A percentile compares a stretch with the other conserved stretches of the same genome.
Evolutionary conservation across 2,888 invertebrate species (phyloP).

Genomic region (Vesta saturnalis): DNA sequence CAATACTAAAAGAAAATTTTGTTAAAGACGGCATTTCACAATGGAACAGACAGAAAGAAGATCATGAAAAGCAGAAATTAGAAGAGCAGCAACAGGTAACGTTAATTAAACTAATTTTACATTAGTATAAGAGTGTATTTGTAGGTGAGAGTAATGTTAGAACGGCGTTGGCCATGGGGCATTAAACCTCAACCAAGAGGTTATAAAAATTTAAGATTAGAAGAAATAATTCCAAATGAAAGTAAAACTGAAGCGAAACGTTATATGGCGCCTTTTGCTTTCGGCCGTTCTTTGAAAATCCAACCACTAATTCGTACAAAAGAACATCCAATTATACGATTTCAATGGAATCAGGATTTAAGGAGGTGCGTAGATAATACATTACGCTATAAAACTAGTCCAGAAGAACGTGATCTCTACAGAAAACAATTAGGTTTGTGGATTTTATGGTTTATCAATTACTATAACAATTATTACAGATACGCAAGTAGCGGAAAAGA

Average conservation of each 20-base stretch:
- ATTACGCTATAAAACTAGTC: constrained; percentile 71
- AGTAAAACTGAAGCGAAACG: constrained; percentile 64
- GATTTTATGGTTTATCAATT: background rate
- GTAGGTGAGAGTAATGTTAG: constrained; percentile 74
- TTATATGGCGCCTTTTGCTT: constrained; percentile 52
- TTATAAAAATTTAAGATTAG: constrained; percentile 73
- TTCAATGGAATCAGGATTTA: constrained; percentile 68
- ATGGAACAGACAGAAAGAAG: constrained; percentile 55
- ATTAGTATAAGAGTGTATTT: background rate
- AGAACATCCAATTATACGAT: constrained; percentile 73
- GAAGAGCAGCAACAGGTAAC: constrained; percentile 57
- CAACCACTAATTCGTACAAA: constrained; percentile 58
- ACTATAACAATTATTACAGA: constrained; percentile 62
- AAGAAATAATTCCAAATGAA: constrained; percentile 70
- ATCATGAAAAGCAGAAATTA: constrained; percentile 35
- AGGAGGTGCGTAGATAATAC: constrained; percentile 76
- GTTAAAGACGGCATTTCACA: constrained; percentile 51
- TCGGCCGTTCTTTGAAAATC: constrained; percentile 57
- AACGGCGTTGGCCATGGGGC: constrained; percentile 83
- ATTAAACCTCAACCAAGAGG: constrained; percentile 60
- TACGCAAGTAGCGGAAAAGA: constrained; percentile 68
- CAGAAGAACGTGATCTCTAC: constrained; percentile 67
- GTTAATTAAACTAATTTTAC: constrained; percentile 42
- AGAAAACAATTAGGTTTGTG: constrained; percentile 69
- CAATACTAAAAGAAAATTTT: background rate